These are phyloP conservation scores for Sitta carolinensis DNA, from an alignment of 2,797 vertebrate genomes.

Conservation along the genomic window DNA sequence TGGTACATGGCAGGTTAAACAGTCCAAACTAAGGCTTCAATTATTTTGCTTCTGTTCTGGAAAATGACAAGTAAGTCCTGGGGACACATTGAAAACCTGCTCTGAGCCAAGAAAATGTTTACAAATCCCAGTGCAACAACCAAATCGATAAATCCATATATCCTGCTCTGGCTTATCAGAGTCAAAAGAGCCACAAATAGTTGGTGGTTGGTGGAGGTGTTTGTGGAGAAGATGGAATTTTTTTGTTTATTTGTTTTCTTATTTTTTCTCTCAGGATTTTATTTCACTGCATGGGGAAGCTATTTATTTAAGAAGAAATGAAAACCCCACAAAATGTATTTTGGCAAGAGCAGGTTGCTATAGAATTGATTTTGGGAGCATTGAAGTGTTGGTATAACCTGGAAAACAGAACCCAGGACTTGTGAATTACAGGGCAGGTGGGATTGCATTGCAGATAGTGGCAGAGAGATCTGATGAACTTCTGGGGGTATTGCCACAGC, in stretches of 20 bases:
- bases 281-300: neutral
- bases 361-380: neutral
- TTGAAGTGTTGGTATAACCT: neutral
- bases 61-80: neutral
- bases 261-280: neutral
- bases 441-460: rapidly evolving
- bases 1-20: neutral
- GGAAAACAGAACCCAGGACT: neutral
- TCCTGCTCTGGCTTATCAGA: neutral
- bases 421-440: rapidly evolving
- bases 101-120: conserved; percentile 7
- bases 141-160: neutral
- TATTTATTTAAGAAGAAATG: neutral
- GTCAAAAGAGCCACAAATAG: neutral
- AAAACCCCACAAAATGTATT: neutral
- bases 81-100: neutral
- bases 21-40: neutral
- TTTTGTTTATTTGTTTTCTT: neutral
- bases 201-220: neutral
- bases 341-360: neutral
- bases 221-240: neutral
- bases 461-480: neutral
- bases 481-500: rapidly evolving
- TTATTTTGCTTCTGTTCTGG: neutral
- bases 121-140: conserved; percentile 1